Conservation (phyloP, 2,113 vertebrate species). For the Actenoides lindsayi region DNA sequence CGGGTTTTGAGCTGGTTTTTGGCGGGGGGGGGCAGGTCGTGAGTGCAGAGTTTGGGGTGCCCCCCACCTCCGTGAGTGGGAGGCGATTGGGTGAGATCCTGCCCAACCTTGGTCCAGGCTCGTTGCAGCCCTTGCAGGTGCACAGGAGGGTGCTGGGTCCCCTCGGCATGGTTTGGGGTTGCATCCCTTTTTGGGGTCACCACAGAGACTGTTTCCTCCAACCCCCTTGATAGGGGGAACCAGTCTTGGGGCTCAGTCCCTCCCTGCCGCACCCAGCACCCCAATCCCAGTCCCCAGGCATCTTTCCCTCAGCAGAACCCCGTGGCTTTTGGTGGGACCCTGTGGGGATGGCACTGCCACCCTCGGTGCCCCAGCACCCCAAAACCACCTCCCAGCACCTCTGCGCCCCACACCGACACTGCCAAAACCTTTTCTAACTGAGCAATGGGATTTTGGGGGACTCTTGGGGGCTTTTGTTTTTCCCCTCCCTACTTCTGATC, state of each 20-base stretch:
- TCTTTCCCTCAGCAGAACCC: not conserved
- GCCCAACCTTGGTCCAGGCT: not conserved
- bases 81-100: not conserved
- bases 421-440: not conserved
- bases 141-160: accelerated
- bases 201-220: not conserved
- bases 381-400: not conserved
- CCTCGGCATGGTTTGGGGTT: not conserved
- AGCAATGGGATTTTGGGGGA: not conserved
- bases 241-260: not conserved
- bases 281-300: not conserved
- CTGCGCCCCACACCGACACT: not conserved
- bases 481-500: not conserved
- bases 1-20: not conserved
- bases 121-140: not conserved
- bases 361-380: not conserved
- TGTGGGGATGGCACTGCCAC: accelerated
- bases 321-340: not conserved
- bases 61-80: accelerated
- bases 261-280: not conserved
- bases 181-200: not conserved
- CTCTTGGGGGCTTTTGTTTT: not conserved
- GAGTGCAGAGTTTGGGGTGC: not conserved
- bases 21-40: not conserved
- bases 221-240: accelerated